Base-by-base conservation (phyloP, 2,888 invertebrate genomes). In the Mesorhabditis spiculigera region DNA sequence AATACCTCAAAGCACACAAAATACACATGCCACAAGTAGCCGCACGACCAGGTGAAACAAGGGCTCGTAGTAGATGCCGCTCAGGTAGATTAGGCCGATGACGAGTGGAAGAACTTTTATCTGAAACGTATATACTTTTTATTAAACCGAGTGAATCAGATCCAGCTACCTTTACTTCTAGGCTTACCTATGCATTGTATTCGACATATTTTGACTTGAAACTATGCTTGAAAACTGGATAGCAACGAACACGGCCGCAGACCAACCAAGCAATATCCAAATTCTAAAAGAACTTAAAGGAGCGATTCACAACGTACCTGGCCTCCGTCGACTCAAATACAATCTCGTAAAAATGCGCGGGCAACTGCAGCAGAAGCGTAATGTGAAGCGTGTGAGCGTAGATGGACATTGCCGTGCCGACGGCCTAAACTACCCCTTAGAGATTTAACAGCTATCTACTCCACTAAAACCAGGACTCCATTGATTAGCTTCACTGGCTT, bases 51-150 rank as follows among this genome's bases (percentile, higher is more conserved):
- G 4, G 76, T 70, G 63, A 85, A 78, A 5, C 72, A 69, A 3
- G 79, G n/a, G 78, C 65, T 77, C 77, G 43, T 71, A 70, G 44
- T 77, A 66, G 5, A 85, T 68, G 42, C 85, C 85, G 58, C 78
- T 76, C 16, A 81, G 68, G 65, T 77, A 81, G 41, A 85, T 81
- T 28, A 83, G 69, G 0, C 82, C 79, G 10, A 82, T 79, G 8
- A 84, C 85, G 42, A 85, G 71, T 85, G 85, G 75, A 85, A 85
- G 73, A 85, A 83, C 71, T 85, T 82, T n/a, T n/a, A n/a, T 45
- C 78, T 75, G 68, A 75, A 63, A 45, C 4, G 28, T 42, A 16
- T 10, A 61, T 28, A 43, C 28, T 65, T 8, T 5, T 45, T 13
- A 50, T 63, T 63, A 63, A n/a, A n/a, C 58, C 43, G 4, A 10